Evolutionary conservation across 2,888 invertebrate species (phyloP), one percentile per base, ranked within the genome.

Genomic region (Scaptomyza cyrtandrae): DNA sequence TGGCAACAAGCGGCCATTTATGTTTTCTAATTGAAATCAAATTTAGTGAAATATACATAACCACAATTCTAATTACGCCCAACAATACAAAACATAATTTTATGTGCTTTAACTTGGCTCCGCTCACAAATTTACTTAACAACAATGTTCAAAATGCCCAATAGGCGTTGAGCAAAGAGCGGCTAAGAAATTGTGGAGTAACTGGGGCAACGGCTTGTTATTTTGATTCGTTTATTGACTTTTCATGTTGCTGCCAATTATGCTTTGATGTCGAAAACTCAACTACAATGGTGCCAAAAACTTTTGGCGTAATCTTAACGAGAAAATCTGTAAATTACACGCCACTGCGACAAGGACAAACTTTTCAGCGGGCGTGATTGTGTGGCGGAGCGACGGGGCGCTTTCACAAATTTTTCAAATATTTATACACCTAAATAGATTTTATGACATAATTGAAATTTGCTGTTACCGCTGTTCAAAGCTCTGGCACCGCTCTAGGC

Each of bases 381-480:
- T 37, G 4, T 7, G 2, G 3, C 31, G 4, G 11, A 5, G 2
- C 1, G 6, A 7, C 0, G 39, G n/a, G 7, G 39, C 3, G 7
- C 55, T 24, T 24, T 24, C 67, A 58, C 71, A 78, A 84, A 81
- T 79, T 79, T 77, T 62, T 78, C 72, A 83, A 87, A 87, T 85
- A 85, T 85, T 85, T 85, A 85, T 85, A 73, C 76, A 85, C 81
- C 88, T 87, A 85, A 85, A 85, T 85, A 87, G 85, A 85, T 85
- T 85, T 85, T 65, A 87, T 86, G 88, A 80, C 85, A 83, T 85
- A 85, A 85, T 85, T 85, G 85, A 85, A 87, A 87, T 80, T 85
- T 81, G 86, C 83, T 87, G 83, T 85, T 84, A 79, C 64, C 46
- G 53, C 39, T 11, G n/a, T 4, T 11, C 37, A 24, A 24, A 24